phyloP scores from a whole-genome alignment of 2,113 vertebrate species.

The Theropithecus gelada region DNA sequence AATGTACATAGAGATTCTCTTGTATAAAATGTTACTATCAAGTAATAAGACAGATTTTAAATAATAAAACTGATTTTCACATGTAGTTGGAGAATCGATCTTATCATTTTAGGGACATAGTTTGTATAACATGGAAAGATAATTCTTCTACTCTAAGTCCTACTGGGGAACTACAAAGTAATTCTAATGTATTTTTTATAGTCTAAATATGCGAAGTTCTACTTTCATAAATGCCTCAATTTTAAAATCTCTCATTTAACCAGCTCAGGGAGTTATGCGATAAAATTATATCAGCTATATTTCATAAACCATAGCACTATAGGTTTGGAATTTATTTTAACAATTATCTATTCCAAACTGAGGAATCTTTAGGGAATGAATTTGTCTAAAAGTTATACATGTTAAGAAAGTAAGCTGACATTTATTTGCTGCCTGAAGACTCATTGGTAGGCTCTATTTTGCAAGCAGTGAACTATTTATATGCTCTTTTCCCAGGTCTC shows the following conservation, averaged over 20 bases:
- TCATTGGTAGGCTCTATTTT: neutral
- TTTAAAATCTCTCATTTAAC: constrained; percentile 52
- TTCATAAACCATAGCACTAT: constrained; percentile 54
- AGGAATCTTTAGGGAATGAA: neutral
- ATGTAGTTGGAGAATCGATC: neutral
- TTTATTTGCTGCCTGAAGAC: constrained; percentile 12
- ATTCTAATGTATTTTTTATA: constrained; percentile 56
- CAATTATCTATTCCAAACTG: constrained; percentile 28
- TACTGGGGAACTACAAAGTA: constrained; percentile 47
- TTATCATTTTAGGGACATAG: constrained; percentile 25
- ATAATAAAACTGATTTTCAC: constrained; percentile 34
- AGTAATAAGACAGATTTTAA: constrained; percentile 19
- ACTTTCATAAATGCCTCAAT: constrained; percentile 45
- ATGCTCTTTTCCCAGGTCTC: neutral
- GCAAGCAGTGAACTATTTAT: neutral
- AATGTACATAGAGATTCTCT: neutral
- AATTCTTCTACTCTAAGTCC: constrained; percentile 3
- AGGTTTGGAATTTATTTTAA: constrained; percentile 36
- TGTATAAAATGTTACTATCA: neutral
- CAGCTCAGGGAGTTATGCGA: constrained; percentile 8
- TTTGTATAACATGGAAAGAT: constrained; percentile 31
- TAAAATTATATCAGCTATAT: constrained; percentile 46
- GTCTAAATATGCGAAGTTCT: constrained; percentile 52
- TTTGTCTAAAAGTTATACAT: constrained; percentile 24
- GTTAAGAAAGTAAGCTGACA: constrained; percentile 20